A percentile compares a stretch with the other conserved stretches of the same genome.
phyloP scores from a whole-genome alignment of 2,797 vertebrate species.

The Peromyscus aztecus region DNA sequence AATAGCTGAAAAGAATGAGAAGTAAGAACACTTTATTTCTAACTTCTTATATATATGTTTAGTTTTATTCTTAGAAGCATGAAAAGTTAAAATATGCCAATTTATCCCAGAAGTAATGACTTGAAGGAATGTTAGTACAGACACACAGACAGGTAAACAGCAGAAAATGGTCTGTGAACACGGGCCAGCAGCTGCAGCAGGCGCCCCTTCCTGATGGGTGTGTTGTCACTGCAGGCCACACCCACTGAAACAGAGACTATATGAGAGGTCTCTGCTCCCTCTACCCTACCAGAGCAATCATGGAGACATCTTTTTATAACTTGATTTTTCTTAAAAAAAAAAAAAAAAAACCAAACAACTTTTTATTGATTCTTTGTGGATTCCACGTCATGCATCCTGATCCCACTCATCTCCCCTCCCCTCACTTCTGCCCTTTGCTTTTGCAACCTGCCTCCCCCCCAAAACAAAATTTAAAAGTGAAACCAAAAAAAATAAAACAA shows the following conservation, averaged over 20 bases:
- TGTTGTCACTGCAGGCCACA: background rate
- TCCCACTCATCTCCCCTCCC: no score
- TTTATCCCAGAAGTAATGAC: background rate
- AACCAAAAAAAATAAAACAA: no score
- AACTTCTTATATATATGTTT: background rate
- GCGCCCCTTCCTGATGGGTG: background rate
- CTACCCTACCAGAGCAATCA: background rate
- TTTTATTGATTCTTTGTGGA: no score
- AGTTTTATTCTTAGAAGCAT: constrained; percentile 29
- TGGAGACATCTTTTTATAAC: background rate
- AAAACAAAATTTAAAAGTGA: no score
- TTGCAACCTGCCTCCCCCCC: no score
- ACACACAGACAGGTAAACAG: background rate
- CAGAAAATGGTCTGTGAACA: background rate
- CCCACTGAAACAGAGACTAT: background rate
- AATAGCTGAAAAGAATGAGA: constrained; percentile 38
- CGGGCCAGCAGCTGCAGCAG: background rate
- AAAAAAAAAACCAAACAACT: rapidly evolving
- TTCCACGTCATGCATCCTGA: no score
- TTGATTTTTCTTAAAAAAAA: background rate
- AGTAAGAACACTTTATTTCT: constrained; percentile 9
- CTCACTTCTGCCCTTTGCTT: no score
- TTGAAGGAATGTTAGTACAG: background rate
- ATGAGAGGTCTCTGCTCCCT: background rate
- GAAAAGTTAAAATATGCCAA: constrained; percentile 43